phyloP scores from a whole-genome alignment of 2,888 invertebrate species.

The Lasioglossum oenotherae region DNA sequence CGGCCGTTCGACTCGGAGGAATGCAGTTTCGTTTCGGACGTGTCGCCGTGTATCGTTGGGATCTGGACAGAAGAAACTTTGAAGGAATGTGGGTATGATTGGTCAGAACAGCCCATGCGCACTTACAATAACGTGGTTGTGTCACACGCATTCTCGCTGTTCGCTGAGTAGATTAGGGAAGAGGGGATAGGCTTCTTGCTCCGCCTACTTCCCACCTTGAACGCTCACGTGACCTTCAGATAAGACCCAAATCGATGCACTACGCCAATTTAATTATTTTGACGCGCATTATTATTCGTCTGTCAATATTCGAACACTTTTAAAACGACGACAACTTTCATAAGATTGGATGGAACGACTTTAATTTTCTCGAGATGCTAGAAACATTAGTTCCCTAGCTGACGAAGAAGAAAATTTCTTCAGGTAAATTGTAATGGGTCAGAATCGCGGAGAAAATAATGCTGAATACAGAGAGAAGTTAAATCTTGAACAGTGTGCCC shows the following conservation, averaged over 20 bases:
- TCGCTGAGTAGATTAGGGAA: not conserved
- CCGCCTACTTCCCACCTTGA: not conserved
- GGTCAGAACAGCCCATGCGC: not conserved
- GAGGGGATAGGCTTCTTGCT: not conserved
- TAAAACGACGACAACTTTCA: too few relatives aligned
- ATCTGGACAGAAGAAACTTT: conserved; percentile 24
- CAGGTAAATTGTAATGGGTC: too few relatives aligned
- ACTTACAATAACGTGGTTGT: not conserved
- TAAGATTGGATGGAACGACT: too few relatives aligned
- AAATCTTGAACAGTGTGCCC: too few relatives aligned
- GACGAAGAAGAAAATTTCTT: too few relatives aligned
- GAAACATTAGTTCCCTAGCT: too few relatives aligned
- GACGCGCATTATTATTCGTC: too few relatives aligned
- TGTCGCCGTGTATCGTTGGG: conserved; percentile 34
- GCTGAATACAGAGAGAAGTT: not conserved
- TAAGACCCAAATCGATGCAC: too few relatives aligned
- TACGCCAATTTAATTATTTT: too few relatives aligned
- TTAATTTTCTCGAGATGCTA: too few relatives aligned
- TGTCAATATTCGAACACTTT: too few relatives aligned
- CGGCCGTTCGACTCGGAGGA: conserved; percentile 53
- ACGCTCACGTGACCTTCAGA: not conserved
- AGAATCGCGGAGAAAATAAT: too few relatives aligned
- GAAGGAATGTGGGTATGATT: not conserved
- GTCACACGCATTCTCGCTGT: not conserved
- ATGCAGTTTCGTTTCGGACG: conserved; percentile 66